Evolutionary conservation across 2,113 vertebrate species (phyloP), one percentile per base, ranked within the genome.

Genomic region (Polypterus senegalus): DNA sequence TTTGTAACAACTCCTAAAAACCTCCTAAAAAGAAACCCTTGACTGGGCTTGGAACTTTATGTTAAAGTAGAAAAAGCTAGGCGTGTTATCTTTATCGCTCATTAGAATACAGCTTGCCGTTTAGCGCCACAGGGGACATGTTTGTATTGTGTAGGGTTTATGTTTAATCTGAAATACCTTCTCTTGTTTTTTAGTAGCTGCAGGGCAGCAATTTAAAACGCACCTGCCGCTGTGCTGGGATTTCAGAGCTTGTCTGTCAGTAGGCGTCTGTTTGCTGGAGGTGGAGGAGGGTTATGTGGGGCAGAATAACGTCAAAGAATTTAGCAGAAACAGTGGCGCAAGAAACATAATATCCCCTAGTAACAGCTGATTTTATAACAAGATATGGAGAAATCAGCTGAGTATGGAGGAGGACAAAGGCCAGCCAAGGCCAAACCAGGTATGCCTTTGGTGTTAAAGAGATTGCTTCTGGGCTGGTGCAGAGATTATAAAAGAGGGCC

Each of bases 151-250:
- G 74, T 77, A 64, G 71, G 70, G 66, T 80, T 86, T 77, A 77
- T 72, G 74, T 81, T 84, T 75, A 78, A 90, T 91, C 77, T 83
- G 77, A 91, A 91, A 93, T 88, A 85, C 79, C 75, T 88, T 83
- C 82, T 81, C 77, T 74, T 78, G 57, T 76, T 73, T 76, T 69
- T 61, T 64, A 56, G 27, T 80, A 71, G 77, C 84, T 77, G 60
- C 70, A 74, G 82, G 85, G 82, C 77, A 77, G 73, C 72, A 76
- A 66, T 78, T 82, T 78, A 77, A 67, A 9, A 48, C 71, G 77
- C 83, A 83, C 81, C 82, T 85, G 77, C 77, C 71, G 70, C 48
- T 63, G 66, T 65, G 56, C 48, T 69, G 66, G 73, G 71, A 71
- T 81, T 71, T 63, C 69, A 3, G 68, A 68, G 67, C 77, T 76